Evolutionary conservation across 2,113 vertebrate species (phyloP), one percentile per base, ranked within the genome.

Genomic region (Pithys albifrons): DNA sequence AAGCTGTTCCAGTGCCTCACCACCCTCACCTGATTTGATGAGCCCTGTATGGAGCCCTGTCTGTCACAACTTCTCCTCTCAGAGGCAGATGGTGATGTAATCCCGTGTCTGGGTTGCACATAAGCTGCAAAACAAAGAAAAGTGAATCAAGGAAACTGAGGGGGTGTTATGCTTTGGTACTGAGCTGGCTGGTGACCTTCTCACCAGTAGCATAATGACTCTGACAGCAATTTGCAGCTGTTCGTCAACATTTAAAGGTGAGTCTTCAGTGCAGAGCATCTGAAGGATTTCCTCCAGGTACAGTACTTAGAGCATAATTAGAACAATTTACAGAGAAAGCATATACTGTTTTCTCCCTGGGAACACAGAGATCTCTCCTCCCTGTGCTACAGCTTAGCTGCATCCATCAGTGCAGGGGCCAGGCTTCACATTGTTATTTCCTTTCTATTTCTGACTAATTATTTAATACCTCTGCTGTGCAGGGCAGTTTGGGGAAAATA

Each of bases 291-390:
- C 73, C 54, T 92, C 65, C 62, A 91, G 86, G 66, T 93, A 89
- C 12, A 14, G 54, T 58, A 92, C 96, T 96, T 92, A 89, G 46
- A 70, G 25, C 29, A 65, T 73, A 93, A 96, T 97, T 93, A 85
- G 62, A 91, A 41, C 31, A 41, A 67, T 93, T 93, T 90, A 71
- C 52, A 86, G 64, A 86, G 72, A 69, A 80, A 90, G 28, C 19
- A 67, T 74, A 48, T 52, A 58, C 76, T 81, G 64, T 81, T 93
- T 52, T 33, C 20, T 84, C 52, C 39, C 28, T 76, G 72, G 35
- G 70, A 93, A 80, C 35, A 55, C 0, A 0, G 27, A 95, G 59
- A 55, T 62, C 19, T 91, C 61, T 79, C 22, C 45, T 72, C 37
- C 13, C 19, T 0, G 1, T 76, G 28, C 33, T 75, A n/a, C 2